These are phyloP conservation scores for Cladopsammia gracilis DNA, from an alignment of 64 coral and sea anemone species.

Conservation along the genomic window DNA sequence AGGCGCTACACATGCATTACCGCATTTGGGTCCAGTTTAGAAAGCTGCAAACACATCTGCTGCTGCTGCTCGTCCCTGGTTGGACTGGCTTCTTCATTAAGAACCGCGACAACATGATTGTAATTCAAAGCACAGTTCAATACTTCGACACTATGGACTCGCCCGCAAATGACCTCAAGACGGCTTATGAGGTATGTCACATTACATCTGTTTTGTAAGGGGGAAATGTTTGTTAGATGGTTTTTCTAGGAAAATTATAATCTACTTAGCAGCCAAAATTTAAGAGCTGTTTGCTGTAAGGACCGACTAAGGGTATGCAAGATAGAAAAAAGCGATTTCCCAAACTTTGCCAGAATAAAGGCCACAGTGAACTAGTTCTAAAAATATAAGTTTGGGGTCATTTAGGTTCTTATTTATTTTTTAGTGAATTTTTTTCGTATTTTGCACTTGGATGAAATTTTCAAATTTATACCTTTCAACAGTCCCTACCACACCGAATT, in stretches of 20 bases:
- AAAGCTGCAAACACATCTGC: constrained; percentile 52
- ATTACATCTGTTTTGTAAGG: constrained; percentile 6
- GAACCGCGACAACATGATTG: constrained; percentile 47
- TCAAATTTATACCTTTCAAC: too few species aligned
- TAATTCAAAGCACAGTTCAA: constrained; percentile 26
- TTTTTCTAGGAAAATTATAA: constrained; percentile 20
- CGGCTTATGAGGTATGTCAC: constrained; percentile 60
- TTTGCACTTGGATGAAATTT: too few species aligned
- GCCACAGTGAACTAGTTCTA: too few species aligned
- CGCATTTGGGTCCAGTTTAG: constrained; percentile 48
- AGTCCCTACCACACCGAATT: too few species aligned
- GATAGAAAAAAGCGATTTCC: too few species aligned
- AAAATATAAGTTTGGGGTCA: too few species aligned
- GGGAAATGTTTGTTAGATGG: constrained; percentile 33
- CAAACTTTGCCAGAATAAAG: too few species aligned
- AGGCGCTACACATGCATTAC: neutral
- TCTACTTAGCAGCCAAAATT: constrained; percentile 33
- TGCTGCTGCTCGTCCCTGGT: constrained; percentile 71
- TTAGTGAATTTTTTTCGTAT: too few species aligned
- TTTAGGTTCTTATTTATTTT: too few species aligned
- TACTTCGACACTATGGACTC: constrained; percentile 18
- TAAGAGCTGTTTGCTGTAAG: too few species aligned
- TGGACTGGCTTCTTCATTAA: constrained; percentile 73
- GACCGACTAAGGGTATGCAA: too few species aligned
- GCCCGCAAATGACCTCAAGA: constrained; percentile 24